A percentile compares a stretch with the other conserved stretches of the same genome.
These are phyloP conservation scores for Regulus satrapa DNA, from an alignment of 2,113 vertebrate genomes.

Conservation along the genomic window DNA sequence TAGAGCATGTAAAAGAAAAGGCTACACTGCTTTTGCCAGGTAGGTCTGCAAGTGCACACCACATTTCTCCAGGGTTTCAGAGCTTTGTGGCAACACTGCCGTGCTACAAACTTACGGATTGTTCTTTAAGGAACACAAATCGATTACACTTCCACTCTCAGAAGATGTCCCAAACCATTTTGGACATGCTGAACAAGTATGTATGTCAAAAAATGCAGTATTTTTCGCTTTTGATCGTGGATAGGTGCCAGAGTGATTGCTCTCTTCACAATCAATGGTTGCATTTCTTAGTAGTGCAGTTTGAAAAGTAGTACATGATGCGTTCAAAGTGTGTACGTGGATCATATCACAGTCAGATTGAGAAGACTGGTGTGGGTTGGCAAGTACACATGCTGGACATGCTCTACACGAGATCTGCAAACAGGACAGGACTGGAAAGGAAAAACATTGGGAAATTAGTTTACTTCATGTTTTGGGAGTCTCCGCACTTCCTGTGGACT, in stretches of 20 bases:
- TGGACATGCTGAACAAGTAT: not conserved
- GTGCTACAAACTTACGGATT: not conserved
- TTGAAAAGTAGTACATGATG: constrained; percentile 35
- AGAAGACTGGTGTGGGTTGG: constrained; percentile 96
- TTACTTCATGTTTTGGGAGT: not conserved
- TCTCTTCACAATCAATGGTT: constrained; percentile 54
- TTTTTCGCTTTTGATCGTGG: not conserved
- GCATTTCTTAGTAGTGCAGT: constrained; percentile 60
- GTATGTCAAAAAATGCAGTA: not conserved
- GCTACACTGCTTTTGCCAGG: constrained; percentile 15
- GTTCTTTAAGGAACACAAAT: not conserved
- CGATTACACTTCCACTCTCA: not conserved
- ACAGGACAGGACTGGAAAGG: constrained; percentile 86
- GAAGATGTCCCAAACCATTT: not conserved
- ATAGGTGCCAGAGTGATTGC: constrained; percentile 27
- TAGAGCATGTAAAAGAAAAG: constrained; percentile 29
- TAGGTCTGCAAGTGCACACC: not conserved
- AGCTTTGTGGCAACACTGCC: constrained; percentile 10
- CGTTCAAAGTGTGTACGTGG: not conserved
- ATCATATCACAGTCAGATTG: constrained; percentile 83
- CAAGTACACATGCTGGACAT: constrained; percentile 94
- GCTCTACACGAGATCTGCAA: constrained; percentile 89
- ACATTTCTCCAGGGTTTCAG: constrained; percentile 35
- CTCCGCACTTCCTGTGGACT: not conserved
- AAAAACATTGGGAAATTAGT: not conserved